Conservation (phyloP, 2,888 invertebrate genomes). For the Malthinus flaveolus region DNA sequence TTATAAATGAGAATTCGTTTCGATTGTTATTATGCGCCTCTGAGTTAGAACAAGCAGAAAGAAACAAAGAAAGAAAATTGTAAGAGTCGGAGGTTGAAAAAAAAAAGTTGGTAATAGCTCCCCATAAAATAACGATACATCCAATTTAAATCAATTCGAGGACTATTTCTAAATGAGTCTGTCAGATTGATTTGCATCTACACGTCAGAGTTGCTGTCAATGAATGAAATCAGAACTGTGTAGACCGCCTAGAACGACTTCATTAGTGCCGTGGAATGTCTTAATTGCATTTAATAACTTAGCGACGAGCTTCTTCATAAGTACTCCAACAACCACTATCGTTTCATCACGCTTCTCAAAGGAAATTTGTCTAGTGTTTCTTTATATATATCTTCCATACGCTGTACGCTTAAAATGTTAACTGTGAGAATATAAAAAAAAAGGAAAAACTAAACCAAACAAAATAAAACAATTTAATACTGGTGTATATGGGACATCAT, state of each 20-base stretch:
- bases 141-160: conserved; percentile 16
- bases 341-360: conserved; percentile 19
- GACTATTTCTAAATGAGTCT: conserved; percentile 30
- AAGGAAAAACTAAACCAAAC: conserved; percentile 29
- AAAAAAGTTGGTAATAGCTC: no score
- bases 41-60: neutral
- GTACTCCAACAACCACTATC: conserved; percentile 19
- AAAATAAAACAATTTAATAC: conserved; percentile 24
- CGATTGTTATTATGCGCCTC: neutral
- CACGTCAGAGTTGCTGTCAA: conserved; percentile 22
- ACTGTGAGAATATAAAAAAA: conserved; percentile 5
- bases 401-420: neutral
- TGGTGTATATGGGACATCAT: conserved; percentile 29
- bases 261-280: conserved; percentile 25
- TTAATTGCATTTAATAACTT: conserved; percentile 27
- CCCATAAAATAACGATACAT: neutral
- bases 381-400: neutral
- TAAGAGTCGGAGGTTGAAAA: neutral
- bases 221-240: conserved; percentile 18
- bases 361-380: conserved; percentile 10
- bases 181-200: conserved; percentile 37
- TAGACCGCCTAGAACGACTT: conserved; percentile 25
- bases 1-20: conserved; percentile 24
- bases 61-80: neutral
- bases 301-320: conserved; percentile 18